Conservation (phyloP, 1,140 invertebrate genomes). For the Ooceraea biroi region DNA sequence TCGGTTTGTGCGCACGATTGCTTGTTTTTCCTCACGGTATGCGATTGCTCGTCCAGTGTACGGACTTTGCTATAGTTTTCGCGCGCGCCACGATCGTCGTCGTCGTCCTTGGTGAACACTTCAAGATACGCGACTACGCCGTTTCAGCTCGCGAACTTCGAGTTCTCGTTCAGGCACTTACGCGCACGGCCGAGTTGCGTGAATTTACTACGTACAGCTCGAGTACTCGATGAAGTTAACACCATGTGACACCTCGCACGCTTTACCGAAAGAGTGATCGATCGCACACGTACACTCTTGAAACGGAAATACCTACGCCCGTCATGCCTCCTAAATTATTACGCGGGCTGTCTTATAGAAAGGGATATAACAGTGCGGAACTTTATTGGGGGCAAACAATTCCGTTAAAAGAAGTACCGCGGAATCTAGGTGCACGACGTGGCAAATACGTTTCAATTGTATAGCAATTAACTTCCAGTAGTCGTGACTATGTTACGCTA, state of each 20-base stretch:
- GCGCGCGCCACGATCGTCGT: not conserved
- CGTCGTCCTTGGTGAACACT: constrained; percentile 9
- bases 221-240: not conserved
- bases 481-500: not conserved
- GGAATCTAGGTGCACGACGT: not conserved
- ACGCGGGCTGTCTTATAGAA: not conserved
- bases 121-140: not conserved
- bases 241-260: not conserved
- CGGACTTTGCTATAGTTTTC: not conserved
- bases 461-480: constrained; percentile 3
- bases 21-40: not conserved
- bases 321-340: constrained; percentile 40
- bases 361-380: not conserved
- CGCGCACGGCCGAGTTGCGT: not conserved
- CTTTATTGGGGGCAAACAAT: constrained; percentile 16
- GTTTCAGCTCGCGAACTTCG: not conserved
- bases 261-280: constrained; percentile 6
- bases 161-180: not conserved
- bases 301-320: not conserved
- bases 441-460: not conserved
- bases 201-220: not conserved
- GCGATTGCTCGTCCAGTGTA: not conserved
- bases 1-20: not conserved
- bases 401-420: not conserved
- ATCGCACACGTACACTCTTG: not conserved